Conservation (phyloP, 2,113 vertebrate genomes). For the Saccopteryx bilineata region DNA sequence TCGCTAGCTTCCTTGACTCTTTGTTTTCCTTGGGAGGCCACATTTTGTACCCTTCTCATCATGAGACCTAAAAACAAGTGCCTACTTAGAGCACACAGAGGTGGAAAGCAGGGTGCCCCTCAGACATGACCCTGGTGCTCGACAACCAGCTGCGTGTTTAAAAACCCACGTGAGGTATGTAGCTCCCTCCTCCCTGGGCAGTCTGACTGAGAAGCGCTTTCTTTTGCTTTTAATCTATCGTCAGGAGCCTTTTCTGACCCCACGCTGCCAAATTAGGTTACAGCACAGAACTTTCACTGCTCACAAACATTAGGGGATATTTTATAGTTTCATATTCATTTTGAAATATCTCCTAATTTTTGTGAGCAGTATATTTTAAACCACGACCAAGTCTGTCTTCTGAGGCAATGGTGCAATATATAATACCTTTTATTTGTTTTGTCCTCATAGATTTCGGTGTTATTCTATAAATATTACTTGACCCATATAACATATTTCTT, state of each 20-base stretch:
- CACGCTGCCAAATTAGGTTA: not conserved
- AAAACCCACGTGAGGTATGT: not conserved
- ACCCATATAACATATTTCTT: not conserved
- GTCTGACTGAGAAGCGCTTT: not conserved
- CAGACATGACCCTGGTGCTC: fast-evolving
- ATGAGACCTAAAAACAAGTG: too few relatives aligned
- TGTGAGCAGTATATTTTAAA: not conserved
- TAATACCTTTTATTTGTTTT: not conserved
- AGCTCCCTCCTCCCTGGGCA: not conserved
- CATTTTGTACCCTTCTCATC: not conserved
- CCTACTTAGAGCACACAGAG: not conserved
- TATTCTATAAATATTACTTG: not conserved
- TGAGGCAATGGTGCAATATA: not conserved
- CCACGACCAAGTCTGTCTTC: not conserved
- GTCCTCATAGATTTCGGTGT: not conserved
- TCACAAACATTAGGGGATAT: too few relatives aligned
- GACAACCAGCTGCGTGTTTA: not conserved
- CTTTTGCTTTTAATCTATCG: not conserved
- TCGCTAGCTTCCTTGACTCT: not conserved
- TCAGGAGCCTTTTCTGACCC: not conserved
- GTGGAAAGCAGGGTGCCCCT: fast-evolving
- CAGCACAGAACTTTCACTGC: not conserved
- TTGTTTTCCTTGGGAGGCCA: not conserved
- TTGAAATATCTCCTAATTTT: too few relatives aligned
- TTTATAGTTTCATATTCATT: too few relatives aligned